Percentiles rank a stretch among this genome's conserved stretches.
These are phyloP conservation scores for Scytalopus superciliaris DNA, from an alignment of 2,113 vertebrate genomes.

Conservation along the genomic window DNA sequence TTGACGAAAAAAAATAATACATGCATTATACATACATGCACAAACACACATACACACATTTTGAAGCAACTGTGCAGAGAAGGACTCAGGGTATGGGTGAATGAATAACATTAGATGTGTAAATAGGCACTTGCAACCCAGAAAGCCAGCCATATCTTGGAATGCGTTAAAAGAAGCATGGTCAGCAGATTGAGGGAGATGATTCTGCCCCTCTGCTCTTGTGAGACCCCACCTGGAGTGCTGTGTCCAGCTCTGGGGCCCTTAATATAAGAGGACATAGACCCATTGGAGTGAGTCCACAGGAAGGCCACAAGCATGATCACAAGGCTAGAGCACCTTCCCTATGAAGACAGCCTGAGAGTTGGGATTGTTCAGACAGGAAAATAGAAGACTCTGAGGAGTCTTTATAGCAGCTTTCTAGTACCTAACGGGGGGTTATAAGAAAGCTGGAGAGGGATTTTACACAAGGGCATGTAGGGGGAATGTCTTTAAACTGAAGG, in stretches of 20 bases:
- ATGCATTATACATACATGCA: neutral
- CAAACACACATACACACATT: neutral
- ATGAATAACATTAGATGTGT: neutral
- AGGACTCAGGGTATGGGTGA: fast-evolving
- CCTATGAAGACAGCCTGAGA: neutral
- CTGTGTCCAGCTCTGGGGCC: neutral
- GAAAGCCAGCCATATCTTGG: neutral
- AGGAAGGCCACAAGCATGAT: neutral
- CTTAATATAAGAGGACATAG: neutral
- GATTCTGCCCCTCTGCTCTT: neutral
- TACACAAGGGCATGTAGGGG: neutral
- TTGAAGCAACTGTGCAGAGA: neutral
- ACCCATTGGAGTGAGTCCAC: neutral
- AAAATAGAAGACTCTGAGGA: neutral
- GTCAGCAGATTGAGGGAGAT: neutral
- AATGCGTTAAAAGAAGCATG: neutral
- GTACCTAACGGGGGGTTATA: too few species aligned
- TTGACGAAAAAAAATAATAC: neutral
- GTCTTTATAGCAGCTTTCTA: neutral
- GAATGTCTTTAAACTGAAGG: neutral
- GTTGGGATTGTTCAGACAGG: neutral
- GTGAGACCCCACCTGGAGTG: neutral
- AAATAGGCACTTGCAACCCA: neutral
- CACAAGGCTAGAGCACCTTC: neutral
- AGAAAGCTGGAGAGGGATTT: neutral